A percentile compares a stretch with the other conserved stretches of the same genome.
Evolutionary conservation across 2,113 vertebrate genomes (phyloP).

Genomic region (Ochotona princeps): DNA sequence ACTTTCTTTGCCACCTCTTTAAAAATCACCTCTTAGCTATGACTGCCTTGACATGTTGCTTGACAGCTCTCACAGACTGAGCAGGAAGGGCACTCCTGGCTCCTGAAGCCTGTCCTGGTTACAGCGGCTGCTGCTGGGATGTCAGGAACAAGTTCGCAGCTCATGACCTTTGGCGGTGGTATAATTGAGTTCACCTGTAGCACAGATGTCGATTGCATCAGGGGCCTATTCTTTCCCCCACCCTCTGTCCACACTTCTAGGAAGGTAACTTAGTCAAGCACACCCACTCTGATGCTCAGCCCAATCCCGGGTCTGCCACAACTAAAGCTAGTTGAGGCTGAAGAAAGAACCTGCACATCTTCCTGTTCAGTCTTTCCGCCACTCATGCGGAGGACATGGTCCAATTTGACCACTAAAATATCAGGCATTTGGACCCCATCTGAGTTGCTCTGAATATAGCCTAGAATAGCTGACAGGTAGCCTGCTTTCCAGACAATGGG

Average conservation of each 20-base stretch:
- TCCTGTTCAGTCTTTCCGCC: not conserved
- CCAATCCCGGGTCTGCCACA: not conserved
- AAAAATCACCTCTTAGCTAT: not conserved
- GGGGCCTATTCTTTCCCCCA: not conserved
- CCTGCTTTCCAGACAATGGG: not conserved
- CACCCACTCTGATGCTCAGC: not conserved
- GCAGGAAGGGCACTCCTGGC: not conserved
- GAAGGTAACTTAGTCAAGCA: not conserved
- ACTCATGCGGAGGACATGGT: not conserved
- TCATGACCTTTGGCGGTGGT: not conserved
- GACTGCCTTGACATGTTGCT: not conserved
- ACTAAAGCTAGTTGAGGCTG: not conserved
- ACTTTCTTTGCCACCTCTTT: not conserved
- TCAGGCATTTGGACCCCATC: accelerated
- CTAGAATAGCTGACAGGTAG: not conserved
- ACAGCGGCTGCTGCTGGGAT: not conserved
- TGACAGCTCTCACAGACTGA: not conserved
- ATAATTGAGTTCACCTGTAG: not conserved
- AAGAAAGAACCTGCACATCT: not conserved
- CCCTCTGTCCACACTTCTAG: not conserved
- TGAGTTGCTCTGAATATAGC: not conserved
- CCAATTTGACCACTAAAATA: not conserved
- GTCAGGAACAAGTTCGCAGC: no score
- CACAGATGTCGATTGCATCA: accelerated
- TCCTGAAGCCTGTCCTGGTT: not conserved